Conservation (phyloP, 1,140 invertebrate genomes). For the Probaryconus sp. region DNA sequence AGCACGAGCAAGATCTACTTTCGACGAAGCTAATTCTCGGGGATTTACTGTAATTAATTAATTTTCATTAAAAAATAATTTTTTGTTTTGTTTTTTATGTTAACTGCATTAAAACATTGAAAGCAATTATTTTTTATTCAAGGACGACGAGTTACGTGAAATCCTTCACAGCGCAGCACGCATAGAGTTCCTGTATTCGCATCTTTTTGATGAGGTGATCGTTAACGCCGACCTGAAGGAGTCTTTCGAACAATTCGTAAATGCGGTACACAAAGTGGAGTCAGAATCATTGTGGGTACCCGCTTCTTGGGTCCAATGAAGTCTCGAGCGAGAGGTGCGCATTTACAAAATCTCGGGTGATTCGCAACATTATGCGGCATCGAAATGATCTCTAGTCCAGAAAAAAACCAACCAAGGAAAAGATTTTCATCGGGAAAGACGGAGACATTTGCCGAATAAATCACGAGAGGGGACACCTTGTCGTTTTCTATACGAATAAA, state of each 20-base stretch:
- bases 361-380: slow-evolving; percentile 8
- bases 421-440: slow-evolving; percentile 24
- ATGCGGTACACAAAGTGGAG: slow-evolving; percentile 90
- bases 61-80: slow-evolving; percentile 14
- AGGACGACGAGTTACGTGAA: slow-evolving; percentile 96
- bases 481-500: slow-evolving; percentile 32
- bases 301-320: slow-evolving; percentile 93
- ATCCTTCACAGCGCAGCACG: slow-evolving; percentile 92
- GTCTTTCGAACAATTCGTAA: slow-evolving; percentile 92
- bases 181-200: slow-evolving; percentile 96
- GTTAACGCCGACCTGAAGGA: slow-evolving; percentile 93
- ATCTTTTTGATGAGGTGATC: slow-evolving; percentile 96
- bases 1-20: slow-evolving; percentile 90
- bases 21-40: slow-evolving; percentile 91
- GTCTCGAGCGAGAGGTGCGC: slow-evolving; percentile 18
- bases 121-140: slow-evolving; percentile 65
- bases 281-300: slow-evolving; percentile 98
- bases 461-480: slow-evolving; percentile 32
- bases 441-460: slow-evolving; percentile 31
- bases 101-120: neutral
- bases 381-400: slow-evolving; percentile 23
- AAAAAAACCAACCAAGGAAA: slow-evolving; percentile 3
- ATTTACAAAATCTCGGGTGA: slow-evolving; percentile 36
- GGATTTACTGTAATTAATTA: slow-evolving; percentile 88
- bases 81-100: slow-evolving; percentile 18